Evolutionary conservation across 2,888 invertebrate species (phyloP).

Genomic region (Fabriciana adippe): DNA sequence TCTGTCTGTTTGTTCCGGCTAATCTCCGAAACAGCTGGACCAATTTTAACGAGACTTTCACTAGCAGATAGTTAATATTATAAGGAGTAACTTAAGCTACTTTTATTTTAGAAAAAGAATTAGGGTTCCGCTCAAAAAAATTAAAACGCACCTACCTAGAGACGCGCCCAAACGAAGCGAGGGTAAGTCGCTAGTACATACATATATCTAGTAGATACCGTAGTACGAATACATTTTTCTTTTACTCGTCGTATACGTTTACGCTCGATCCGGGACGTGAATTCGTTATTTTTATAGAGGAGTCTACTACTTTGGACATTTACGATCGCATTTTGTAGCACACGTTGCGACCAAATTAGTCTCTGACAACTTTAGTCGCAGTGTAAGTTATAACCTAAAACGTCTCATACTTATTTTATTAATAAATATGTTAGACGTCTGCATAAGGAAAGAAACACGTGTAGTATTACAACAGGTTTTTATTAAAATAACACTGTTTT

Average conservation of each 20-base stretch:
- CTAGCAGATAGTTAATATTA: too few relatives aligned
- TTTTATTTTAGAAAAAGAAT: too few relatives aligned
- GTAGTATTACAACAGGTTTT: conserved; percentile 14
- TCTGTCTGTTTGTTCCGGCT: too few relatives aligned
- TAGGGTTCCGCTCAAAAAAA: too few relatives aligned
- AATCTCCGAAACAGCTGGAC: too few relatives aligned
- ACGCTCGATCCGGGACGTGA: conserved; percentile 18
- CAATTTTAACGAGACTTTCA: too few relatives aligned
- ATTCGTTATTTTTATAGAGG: conserved; percentile 23
- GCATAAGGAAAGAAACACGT: conserved; percentile 9
- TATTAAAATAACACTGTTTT: background rate
- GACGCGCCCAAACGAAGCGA: too few relatives aligned
- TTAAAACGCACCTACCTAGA: too few relatives aligned
- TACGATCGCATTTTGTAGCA: conserved; percentile 18
- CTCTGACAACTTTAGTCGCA: conserved; percentile 1
- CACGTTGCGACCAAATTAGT: conserved; percentile 8
- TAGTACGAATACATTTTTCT: background rate
- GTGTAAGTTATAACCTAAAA: background rate
- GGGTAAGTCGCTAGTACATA: too few relatives aligned
- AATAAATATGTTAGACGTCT: background rate
- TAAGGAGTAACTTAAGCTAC: too few relatives aligned
- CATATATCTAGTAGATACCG: background rate
- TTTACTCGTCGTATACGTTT: conserved; percentile 17
- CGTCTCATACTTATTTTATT: background rate
- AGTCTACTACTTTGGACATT: conserved; percentile 16